A percentile compares a stretch with the other conserved stretches of the same genome.
Evolutionary conservation across 2,888 invertebrate genomes (phyloP).

Genomic region (Drosophila histrio): DNA sequence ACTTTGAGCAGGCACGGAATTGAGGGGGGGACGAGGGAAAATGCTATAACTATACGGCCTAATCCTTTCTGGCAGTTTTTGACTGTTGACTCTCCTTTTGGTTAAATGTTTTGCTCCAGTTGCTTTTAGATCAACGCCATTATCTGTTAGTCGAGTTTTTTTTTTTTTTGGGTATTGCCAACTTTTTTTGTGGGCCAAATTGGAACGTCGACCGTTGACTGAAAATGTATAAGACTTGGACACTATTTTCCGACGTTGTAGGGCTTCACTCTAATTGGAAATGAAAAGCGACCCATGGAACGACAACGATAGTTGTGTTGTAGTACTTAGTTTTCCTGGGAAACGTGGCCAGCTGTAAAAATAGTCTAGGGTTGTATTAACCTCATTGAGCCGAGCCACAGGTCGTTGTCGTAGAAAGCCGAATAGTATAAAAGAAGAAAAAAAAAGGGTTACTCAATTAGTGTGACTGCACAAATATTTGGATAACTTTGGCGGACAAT

Average conservation of each 20-base stretch:
- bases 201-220: constrained; percentile 71
- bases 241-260: constrained; percentile 54
- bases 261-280: constrained; percentile 71
- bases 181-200: constrained; percentile 49
- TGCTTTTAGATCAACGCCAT: constrained; percentile 43
- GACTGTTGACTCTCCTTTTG: constrained; percentile 7
- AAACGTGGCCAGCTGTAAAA: constrained; percentile 67
- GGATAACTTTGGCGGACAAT: constrained; percentile 7
- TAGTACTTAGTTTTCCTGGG: constrained; percentile 41
- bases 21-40: not conserved
- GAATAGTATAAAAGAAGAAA: not conserved
- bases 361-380: constrained; percentile 38
- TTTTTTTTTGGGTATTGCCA: constrained; percentile 19
- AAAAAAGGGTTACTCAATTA: constrained; percentile 39
- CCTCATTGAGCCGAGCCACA: constrained; percentile 58
- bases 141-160: constrained; percentile 38
- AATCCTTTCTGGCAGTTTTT: constrained; percentile 20
- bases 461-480: constrained; percentile 46
- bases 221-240: constrained; percentile 50
- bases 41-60: not conserved
- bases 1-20: not conserved
- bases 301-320: constrained; percentile 2
- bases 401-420: constrained; percentile 42
- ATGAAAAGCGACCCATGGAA: constrained; percentile 56
- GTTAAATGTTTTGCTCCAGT: constrained; percentile 20